Evolutionary conservation across 92 coral and sea anemone genomes (phyloP), one percentile per base, ranked within the genome.

Genomic region (Actinostola sp.): DNA sequence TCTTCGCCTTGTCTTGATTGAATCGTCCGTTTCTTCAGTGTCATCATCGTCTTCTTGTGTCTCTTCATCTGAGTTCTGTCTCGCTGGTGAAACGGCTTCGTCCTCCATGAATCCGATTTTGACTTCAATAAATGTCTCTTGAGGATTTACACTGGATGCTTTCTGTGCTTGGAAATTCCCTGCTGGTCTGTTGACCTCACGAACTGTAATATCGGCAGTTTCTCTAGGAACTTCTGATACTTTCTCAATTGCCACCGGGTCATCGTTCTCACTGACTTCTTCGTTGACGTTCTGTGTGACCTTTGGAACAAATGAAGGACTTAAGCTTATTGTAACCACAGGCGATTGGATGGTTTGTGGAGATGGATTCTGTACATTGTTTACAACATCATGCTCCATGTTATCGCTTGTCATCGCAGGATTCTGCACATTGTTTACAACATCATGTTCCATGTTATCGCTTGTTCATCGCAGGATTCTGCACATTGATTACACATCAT

Each of bases 171-270:
- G 16, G 4, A 36, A 4, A 11, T 11, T 11, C 42, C 11, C 6
- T 11, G 11, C 4, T 11, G 42, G 42, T 36, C 6, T 36, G 17
- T 30, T 57, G 39, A 30, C 1, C 39, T 57, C 63, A 27, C 39
- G 63, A 29, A 57, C 63, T 30, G 36, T 57, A 3, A 57, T 14
- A 3, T 57, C 63, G 6, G 63, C 63, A 30, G 63, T 57, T 57
- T 57, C 63, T 57, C 28, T 57, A 30, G 63, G 39, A 30, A 57
- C 2, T 12, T 27, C 63, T 30, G 63, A 11, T 4, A 7, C 39
- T 36, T 36, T 12, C 53, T 46, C 23, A 4, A 6, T 16, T 46
- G 2, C 23, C 53, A 3, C 19, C 15, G 19, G 23, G 23, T 19
- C 3, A 46, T n/a, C 23, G 19, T 53, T 53, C 25, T 53, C 59